Percentiles rank a stretch among this genome's conserved stretches.
Conservation (phyloP, 1,140 invertebrate species). For the Zaprionus vittiger region DNA sequence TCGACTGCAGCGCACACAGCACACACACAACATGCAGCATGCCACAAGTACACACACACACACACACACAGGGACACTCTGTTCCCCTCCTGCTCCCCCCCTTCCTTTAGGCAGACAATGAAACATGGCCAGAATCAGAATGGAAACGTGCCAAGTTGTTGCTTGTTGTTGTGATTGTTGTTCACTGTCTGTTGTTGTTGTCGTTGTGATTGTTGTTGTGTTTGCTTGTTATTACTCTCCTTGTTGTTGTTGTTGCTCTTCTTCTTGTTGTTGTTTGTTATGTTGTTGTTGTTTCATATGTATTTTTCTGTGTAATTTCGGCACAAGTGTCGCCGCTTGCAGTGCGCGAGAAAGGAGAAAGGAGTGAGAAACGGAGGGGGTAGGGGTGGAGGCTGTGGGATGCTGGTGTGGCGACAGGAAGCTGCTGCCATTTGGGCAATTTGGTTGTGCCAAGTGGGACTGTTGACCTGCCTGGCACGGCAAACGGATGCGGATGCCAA, state of each 20-base stretch:
- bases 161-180: conserved; percentile 17
- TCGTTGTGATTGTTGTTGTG: conserved; percentile 6
- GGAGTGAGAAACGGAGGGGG: not conserved
- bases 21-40: conserved; percentile 14
- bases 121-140: conserved; percentile 46
- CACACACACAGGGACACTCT: not conserved
- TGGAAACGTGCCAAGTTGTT: conserved; percentile 53
- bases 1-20: conserved; percentile 21
- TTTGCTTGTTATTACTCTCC: conserved; percentile 15
- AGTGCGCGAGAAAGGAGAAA: conserved; percentile 3
- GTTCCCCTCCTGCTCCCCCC: not conserved
- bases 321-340: conserved; percentile 42
- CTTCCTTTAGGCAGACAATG: conserved; percentile 20
- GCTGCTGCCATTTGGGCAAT: conserved; percentile 7
- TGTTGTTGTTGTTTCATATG: conserved; percentile 19
- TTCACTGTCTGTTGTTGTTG: not conserved
- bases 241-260: conserved; percentile 2
- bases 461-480: conserved; percentile 9
- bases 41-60: conserved; percentile 7
- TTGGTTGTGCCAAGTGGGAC: not conserved
- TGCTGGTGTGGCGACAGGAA: not conserved
- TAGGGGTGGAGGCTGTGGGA: not conserved
- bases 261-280: not conserved
- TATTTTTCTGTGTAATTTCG: conserved; percentile 47
- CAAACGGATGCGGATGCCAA: conserved; percentile 4